phyloP scores from a whole-genome alignment of 2,113 vertebrate genomes.

The Manacus vitellinus region DNA sequence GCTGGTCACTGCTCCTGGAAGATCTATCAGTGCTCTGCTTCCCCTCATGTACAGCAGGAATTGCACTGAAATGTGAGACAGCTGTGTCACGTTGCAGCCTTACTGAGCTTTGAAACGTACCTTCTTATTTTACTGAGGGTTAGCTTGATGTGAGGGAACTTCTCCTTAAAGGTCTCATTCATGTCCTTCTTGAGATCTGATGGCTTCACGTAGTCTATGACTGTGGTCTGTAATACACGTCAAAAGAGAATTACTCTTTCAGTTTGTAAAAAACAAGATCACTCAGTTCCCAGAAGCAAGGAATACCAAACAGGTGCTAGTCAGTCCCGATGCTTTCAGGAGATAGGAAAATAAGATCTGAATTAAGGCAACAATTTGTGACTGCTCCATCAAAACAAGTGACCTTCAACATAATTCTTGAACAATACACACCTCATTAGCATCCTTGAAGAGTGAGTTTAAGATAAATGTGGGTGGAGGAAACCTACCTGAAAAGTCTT shows the following conservation, averaged over 20 bases:
- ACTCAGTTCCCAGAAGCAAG: neutral
- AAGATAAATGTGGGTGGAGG: neutral
- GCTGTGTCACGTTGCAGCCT: neutral
- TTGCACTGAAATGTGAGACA: neutral
- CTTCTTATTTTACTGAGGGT: constrained; percentile 98
- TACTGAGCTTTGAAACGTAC: constrained; percentile 42
- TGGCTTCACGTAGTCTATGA: constrained; percentile 98
- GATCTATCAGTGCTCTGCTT: neutral
- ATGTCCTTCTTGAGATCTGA: constrained; percentile 99
- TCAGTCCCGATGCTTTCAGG: neutral
- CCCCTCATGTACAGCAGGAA: neutral
- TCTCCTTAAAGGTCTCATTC: constrained; percentile 99
- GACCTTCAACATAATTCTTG: neutral
- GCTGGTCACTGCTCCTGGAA: neutral
- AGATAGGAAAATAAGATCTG: neutral
- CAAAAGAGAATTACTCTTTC: neutral
- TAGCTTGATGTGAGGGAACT: constrained; percentile 95
- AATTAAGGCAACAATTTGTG: neutral
- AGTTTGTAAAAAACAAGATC: neutral
- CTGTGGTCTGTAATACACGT: constrained; percentile 87
- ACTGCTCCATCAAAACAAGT: neutral
- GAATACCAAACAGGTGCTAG: neutral
- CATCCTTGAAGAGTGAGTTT: neutral
- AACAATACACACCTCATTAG: neutral
- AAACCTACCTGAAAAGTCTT: neutral